phyloP scores from a whole-genome alignment of 1,140 invertebrate genomes.

The Asbolus verrucosus region DNA sequence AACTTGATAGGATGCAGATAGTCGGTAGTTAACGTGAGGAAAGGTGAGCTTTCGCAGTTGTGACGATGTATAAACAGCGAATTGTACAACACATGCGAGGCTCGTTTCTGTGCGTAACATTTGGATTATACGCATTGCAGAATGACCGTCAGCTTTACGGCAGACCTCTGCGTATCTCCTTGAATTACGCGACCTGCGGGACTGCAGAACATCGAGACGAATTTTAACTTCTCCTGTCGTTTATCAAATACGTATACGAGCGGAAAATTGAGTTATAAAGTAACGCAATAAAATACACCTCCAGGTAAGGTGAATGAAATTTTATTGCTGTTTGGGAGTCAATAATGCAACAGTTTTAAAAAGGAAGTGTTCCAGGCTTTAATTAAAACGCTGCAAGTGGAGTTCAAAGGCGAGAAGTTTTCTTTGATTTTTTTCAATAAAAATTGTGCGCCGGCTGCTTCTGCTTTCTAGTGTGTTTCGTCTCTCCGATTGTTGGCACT shows the following conservation, averaged over 20 bases:
- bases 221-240: conserved; percentile 37
- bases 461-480: too few species aligned
- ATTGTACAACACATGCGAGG: conserved; percentile 2
- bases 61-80: neutral
- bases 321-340: neutral
- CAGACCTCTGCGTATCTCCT: conserved; percentile 39
- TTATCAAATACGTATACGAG: conserved; percentile 45
- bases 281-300: conserved; percentile 43
- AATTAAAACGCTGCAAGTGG: too few species aligned
- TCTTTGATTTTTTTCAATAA: too few species aligned
- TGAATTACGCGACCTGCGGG: conserved; percentile 43
- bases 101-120: conserved; percentile 19
- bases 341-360: conserved; percentile 7
- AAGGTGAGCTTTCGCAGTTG: conserved; percentile 6
- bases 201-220: conserved; percentile 34
- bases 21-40: neutral
- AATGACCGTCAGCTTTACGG: conserved; percentile 36
- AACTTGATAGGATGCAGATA: conserved; percentile 13
- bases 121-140: conserved; percentile 27
- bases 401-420: too few species aligned
- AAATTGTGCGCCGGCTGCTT: too few species aligned
- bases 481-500: too few species aligned
- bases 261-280: conserved; percentile 45
- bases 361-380: too few species aligned
- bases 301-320: conserved; percentile 23